These are phyloP conservation scores for Nycticryphes semicollaris DNA, from an alignment of 2,113 vertebrate species.

Conservation along the genomic window DNA sequence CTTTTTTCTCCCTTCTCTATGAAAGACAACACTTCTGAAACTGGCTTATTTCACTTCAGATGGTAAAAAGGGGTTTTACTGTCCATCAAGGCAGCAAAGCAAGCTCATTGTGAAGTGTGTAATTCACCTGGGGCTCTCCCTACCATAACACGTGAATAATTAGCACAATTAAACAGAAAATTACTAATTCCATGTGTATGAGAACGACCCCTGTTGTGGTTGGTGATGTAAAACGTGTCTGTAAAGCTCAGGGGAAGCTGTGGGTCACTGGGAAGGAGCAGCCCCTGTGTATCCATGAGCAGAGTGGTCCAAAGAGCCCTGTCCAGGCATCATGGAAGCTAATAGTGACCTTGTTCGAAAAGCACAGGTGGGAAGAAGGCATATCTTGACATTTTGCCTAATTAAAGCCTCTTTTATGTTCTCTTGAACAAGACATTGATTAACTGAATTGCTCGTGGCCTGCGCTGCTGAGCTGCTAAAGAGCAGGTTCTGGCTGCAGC, in stretches of 20 bases:
- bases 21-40: fast-evolving
- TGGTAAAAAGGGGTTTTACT: neutral
- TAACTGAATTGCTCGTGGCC: neutral
- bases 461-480: fast-evolving
- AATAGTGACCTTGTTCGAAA: fast-evolving
- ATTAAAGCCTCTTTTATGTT: neutral
- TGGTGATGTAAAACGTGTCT: neutral
- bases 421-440: neutral
- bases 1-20: neutral
- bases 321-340: neutral
- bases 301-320: neutral
- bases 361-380: neutral
- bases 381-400: neutral
- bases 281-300: neutral
- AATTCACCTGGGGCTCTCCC: neutral
- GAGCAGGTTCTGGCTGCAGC: neutral
- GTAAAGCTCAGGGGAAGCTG: fast-evolving
- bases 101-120: neutral
- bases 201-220: neutral
- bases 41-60: neutral
- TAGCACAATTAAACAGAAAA: neutral
- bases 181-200: neutral
- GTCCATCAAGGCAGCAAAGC: neutral
- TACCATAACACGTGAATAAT: neutral
- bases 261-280: neutral